phyloP scores from a whole-genome alignment of 2,797 vertebrate species.

The Bradypodion ventrale region DNA sequence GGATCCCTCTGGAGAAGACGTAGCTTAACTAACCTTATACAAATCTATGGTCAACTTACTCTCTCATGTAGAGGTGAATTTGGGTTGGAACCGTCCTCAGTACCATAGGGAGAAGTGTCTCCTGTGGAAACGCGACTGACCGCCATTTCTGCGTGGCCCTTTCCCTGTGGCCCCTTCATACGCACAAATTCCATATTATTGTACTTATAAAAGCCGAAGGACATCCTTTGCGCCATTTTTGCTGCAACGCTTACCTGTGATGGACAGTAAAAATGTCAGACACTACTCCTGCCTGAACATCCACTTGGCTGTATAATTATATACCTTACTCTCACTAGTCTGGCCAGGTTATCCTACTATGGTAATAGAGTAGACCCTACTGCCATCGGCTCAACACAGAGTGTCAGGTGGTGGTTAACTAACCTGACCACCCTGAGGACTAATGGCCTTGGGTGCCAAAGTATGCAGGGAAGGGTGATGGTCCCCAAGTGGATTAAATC shows the following conservation, averaged over 20 bases:
- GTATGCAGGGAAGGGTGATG: too few relatives aligned
- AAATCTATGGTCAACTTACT: constrained; percentile 80
- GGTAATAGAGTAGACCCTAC: too few relatives aligned
- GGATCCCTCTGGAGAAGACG: too few relatives aligned
- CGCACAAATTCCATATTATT: constrained; percentile 99
- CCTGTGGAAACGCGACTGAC: constrained; percentile 94
- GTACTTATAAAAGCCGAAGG: constrained; percentile 97
- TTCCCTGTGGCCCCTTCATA: constrained; percentile 98
- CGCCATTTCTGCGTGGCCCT: constrained; percentile 97
- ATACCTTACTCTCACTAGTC: too few relatives aligned
- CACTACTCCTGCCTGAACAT: neutral
- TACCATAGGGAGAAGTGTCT: constrained; percentile 92
- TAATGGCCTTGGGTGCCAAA: too few relatives aligned
- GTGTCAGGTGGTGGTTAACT: too few relatives aligned
- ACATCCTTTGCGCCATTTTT: constrained; percentile 98
- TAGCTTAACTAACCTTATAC: neutral
- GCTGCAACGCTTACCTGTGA: constrained; percentile 93
- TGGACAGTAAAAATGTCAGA: neutral
- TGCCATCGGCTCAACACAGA: too few relatives aligned
- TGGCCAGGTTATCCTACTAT: too few relatives aligned
- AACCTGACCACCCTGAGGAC: too few relatives aligned
- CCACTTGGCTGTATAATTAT: neutral
- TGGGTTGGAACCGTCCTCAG: constrained; percentile 88
- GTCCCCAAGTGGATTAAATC: too few relatives aligned
- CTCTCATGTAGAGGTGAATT: constrained; percentile 89